Evolutionary conservation across 2,888 invertebrate genomes (phyloP), one percentile per base, ranked within the genome.

Genomic region (Sarcophaga caerulescens): DNA sequence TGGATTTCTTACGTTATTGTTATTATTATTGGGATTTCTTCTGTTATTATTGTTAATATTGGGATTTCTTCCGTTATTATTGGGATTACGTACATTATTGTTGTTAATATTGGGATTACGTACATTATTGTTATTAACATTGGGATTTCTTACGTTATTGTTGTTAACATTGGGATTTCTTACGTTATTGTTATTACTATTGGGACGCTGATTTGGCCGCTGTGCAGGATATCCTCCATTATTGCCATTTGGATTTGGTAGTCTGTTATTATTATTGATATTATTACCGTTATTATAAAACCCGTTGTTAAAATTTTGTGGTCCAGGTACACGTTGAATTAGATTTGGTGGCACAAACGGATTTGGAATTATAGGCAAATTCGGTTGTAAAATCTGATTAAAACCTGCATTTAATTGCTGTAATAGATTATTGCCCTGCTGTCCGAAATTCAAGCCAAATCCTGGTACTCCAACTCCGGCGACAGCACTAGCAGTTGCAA

Each of bases 241-340:
- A 44, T 63, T 73, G n/a, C 11, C 60, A 60, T 71, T 68, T 19
- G 44, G 11, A 57, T 59, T 45, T 3, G 63, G 52, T n/a, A n/a
- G 19, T 35, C 70, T 71, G 6, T 19, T 52, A 63, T 79, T 45
- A 14, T 2, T 35, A 80, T 65, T 52, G 17, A 35, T 57, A 60
- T 77, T n/a, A 35, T 81, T 45, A 25, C 25, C 74, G 12, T 59
- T 60, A 25, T 78, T 17, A 21, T 47, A 45, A 23, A 59, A 17
- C 10, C 47, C 62, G 23, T 81, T 68, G 69, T 81, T 62, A 6
- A 62, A 59, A 69, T 69, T 62, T 52, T 47, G 47, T 47, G 1
- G 47, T 1, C 1, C 47, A 14, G 62, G 35, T 35, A 11, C 12
- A 63, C 63, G 11, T 62, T 57, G 10, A 14, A 45, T 47, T 35